Base-by-base conservation (phyloP, 2,797 vertebrate genomes). In the Lagocephalus sceleratus region DNA sequence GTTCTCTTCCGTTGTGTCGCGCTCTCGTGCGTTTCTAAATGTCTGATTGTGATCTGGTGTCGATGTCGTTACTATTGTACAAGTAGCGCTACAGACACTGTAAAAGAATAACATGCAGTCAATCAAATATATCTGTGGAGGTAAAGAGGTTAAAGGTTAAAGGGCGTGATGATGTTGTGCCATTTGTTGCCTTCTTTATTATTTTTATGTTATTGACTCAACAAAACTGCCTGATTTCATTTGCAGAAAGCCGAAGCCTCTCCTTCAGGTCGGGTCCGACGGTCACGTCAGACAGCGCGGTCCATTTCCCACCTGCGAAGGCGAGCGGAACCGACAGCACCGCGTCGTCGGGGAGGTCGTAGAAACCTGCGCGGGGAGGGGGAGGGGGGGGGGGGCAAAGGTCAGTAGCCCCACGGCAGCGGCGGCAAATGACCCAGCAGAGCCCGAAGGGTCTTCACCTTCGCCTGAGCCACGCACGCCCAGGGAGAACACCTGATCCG, bases 241-340 rank as follows among this genome's bases (percentile, higher is more conserved):
- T 60, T 6, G 86, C 77, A 62, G 84, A 88, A 29, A 47, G 45
- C 12, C 49, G 60, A 51, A 98, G 88, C 67, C 47, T 76, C 35
- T 81, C 61, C 64, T 73, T 75, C 39, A 86, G 82, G 0, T 83
- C 73, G 9, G 90, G 85, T 64, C 54, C 77, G 5, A 91, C 45
- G 20, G 81, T 21, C 20, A 91, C 71, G 39, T 93, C 85, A 8
- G 76, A 73, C 45, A 86, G 12, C 47, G 81, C 82, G 2, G 78
- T 66, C 94, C 94, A 98, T 20, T 46, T 70, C 8, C 93, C 93
- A 8, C 88, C 81, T 25, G 71, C 77, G 70, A 94, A 94, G 16
- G 72, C 90, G 20, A 93, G 93, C 8, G 97, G 97, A 78, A 96
- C 82, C 12, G 93, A 96, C 62, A 94, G 90, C 26, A 94, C 79